A percentile compares a stretch with the other conserved stretches of the same genome.
These are phyloP conservation scores for Gila robusta DNA, from an alignment of 2,797 vertebrate genomes.

Conservation along the genomic window DNA sequence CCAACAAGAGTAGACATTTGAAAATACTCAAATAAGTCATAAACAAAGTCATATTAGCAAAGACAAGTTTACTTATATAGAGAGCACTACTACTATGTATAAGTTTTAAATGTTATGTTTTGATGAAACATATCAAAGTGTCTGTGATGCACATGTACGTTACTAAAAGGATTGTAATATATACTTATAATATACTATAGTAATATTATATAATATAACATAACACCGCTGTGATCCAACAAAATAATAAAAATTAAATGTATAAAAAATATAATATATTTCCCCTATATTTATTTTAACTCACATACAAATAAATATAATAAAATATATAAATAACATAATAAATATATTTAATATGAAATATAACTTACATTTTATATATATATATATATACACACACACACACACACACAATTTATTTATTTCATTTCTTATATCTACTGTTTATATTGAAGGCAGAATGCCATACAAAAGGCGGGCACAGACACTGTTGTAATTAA, in stretches of 20 bases:
- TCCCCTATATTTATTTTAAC: no score
- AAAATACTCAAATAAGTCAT: not conserved
- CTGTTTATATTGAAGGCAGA: no score
- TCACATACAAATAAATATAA: no score
- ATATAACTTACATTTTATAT: no score
- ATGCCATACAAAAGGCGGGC: not conserved
- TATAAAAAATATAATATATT: not conserved
- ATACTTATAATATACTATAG: not conserved
- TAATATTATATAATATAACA: not conserved
- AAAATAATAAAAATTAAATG: not conserved
- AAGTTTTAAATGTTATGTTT: not conserved
- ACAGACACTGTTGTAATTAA: conserved; percentile 15
- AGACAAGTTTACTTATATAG: not conserved
- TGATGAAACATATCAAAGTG: not conserved
- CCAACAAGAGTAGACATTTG: not conserved
- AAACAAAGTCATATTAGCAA: not conserved
- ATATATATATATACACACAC: no score
- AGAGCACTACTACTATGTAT: not conserved
- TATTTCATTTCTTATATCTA: not conserved
- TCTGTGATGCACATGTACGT: not conserved
- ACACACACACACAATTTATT: not conserved
- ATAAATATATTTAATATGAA: no score
- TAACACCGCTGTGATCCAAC: not conserved
- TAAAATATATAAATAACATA: no score
- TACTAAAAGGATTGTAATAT: not conserved